Evolutionary conservation across 2,888 invertebrate species (phyloP).

Genomic region (Epirrhoe alternata): DNA sequence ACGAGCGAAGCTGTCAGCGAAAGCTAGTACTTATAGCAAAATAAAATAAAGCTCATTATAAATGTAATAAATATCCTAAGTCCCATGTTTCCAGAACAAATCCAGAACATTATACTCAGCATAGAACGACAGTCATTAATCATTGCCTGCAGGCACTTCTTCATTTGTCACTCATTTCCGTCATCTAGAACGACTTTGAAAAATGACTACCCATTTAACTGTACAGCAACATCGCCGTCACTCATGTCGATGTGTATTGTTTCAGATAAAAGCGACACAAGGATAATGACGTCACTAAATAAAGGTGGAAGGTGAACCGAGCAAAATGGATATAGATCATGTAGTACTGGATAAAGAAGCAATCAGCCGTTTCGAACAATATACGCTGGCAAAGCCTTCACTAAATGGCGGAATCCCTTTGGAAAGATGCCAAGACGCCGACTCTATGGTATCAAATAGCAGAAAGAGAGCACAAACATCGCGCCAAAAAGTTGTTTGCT

Average conservation of each 20-base stretch:
- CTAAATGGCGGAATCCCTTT: conserved; percentile 82
- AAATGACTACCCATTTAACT: conserved; percentile 67
- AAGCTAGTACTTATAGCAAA: no score
- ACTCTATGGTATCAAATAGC: conserved; percentile 80
- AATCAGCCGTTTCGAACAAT: conserved; percentile 81
- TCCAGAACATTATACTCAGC: conserved; percentile 37
- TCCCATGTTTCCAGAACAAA: conserved; percentile 6
- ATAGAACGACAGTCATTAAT: conserved; percentile 65
- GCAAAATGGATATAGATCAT: conserved; percentile 81
- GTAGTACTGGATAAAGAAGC: conserved; percentile 81
- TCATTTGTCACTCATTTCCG: conserved; percentile 75
- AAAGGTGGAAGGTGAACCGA: conserved; percentile 62
- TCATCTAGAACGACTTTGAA: conserved; percentile 70
- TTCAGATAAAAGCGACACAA: conserved; percentile 65
- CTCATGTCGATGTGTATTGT: conserved; percentile 63
- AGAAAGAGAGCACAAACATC: conserved; percentile 79
- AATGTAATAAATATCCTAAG: conserved; percentile 7
- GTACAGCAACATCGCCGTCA: conserved; percentile 45
- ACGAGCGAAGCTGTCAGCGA: no score
- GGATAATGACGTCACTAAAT: conserved; percentile 66
- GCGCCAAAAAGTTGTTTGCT: conserved; percentile 82
- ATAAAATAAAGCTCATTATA: no score
- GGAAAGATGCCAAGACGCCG: conserved; percentile 83
- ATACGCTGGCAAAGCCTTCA: conserved; percentile 78
- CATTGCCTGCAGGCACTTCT: conserved; percentile 66